Percentiles rank a stretch among this genome's conserved stretches.
phyloP scores from a whole-genome alignment of 2,113 vertebrate species.

The Craseonycteris thonglongyai region DNA sequence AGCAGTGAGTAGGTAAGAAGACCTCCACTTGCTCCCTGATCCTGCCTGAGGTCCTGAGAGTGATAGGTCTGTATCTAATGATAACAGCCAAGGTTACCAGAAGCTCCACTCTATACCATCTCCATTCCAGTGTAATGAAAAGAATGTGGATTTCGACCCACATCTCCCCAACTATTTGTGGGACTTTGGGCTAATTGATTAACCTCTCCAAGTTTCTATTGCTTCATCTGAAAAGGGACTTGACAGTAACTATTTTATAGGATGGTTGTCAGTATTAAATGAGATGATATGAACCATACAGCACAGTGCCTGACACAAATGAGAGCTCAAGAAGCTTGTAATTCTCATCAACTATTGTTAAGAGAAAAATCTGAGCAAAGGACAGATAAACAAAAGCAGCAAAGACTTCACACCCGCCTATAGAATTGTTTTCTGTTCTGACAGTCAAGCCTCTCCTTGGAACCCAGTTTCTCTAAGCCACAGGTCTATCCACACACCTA shows the following conservation, averaged over 20 bases:
- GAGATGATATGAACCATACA: background rate
- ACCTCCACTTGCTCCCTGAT: background rate
- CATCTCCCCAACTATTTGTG: background rate
- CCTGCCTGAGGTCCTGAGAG: background rate
- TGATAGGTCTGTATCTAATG: background rate
- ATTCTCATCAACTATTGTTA: background rate
- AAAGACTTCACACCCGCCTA: background rate
- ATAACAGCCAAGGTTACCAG: background rate
- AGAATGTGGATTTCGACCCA: background rate
- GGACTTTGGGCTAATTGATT: background rate
- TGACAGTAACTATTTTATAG: conserved; percentile 4
- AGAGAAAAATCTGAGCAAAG: conserved; percentile 23
- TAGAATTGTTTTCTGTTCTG: conserved; percentile 16
- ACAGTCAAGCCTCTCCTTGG: background rate
- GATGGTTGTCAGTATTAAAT: conserved; percentile 12
- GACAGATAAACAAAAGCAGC: conserved; percentile 8
- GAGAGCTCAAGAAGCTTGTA: background rate
- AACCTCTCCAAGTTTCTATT: background rate
- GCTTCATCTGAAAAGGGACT: background rate
- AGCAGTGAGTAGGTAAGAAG: background rate
- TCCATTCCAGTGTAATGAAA: background rate
- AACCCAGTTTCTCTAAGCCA: background rate
- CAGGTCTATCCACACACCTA: background rate
- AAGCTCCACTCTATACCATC: background rate
- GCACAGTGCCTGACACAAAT: background rate